These are phyloP conservation scores for Molossus molossus DNA, from an alignment of 2,797 vertebrate genomes.

Conservation along the genomic window DNA sequence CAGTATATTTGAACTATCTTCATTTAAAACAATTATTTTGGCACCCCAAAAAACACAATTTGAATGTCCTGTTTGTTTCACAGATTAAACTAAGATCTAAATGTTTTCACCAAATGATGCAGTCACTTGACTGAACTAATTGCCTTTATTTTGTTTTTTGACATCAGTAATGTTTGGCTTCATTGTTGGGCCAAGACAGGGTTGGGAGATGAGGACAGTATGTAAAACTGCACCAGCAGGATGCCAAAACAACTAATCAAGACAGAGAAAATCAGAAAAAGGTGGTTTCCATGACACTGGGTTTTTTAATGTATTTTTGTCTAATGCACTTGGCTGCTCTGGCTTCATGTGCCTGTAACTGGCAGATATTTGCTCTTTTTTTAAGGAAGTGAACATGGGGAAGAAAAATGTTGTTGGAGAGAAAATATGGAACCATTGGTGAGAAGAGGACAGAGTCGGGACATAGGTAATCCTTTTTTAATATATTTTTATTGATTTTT, in stretches of 20 bases:
- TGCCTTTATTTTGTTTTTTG: neutral
- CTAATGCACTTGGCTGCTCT: fast-evolving
- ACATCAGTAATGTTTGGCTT: neutral
- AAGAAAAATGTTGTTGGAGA: neutral
- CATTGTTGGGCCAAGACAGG: neutral
- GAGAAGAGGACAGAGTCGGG: neutral
- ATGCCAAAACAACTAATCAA: neutral
- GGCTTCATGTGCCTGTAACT: neutral
- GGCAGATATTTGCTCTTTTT: neutral
- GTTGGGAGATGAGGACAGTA: neutral
- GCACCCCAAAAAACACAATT: neutral
- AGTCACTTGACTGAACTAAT: neutral
- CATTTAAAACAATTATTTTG: neutral
- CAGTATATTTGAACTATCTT: neutral
- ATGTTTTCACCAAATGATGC: neutral
- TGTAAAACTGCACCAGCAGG: neutral
- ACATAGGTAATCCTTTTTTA: neutral
- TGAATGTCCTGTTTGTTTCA: neutral
- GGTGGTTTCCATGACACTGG: neutral
- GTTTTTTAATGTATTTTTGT: neutral
- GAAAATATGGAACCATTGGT: neutral
- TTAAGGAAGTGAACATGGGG: neutral
- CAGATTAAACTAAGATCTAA: neutral
- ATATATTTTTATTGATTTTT: too few relatives aligned
- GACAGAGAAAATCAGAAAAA: neutral